Percentiles rank a stretch among this genome's conserved stretches.
These are phyloP conservation scores for Pycnonotus jocosus DNA, from an alignment of 2,113 vertebrate species.

Conservation along the genomic window DNA sequence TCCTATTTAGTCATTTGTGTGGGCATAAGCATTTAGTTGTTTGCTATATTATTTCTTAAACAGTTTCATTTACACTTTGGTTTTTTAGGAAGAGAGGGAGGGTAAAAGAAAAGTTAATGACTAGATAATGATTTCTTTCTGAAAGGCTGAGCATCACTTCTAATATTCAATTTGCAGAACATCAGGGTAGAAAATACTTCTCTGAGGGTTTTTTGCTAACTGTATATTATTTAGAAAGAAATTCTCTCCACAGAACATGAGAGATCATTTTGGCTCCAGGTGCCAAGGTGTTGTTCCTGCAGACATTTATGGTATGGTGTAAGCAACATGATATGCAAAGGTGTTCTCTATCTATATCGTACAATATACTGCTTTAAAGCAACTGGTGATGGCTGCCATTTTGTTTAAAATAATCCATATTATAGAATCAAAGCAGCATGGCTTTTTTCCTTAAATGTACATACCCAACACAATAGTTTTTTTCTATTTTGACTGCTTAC, in stretches of 20 bases:
- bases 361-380: not conserved
- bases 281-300: not conserved
- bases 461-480: not conserved
- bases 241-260: not conserved
- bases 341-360: not conserved
- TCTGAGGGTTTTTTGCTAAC: not conserved
- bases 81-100: constrained; percentile 22
- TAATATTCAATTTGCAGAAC: constrained; percentile 37
- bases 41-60: not conserved
- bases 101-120: constrained; percentile 51
- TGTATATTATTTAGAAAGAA: not conserved
- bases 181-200: not conserved
- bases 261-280: constrained; percentile 14
- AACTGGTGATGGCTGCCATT: not conserved
- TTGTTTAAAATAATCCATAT: not conserved
- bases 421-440: not conserved
- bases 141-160: constrained; percentile 25
- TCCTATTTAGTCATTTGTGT: constrained; percentile 42
- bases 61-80: constrained; percentile 21
- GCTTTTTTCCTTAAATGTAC: not conserved
- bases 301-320: not conserved
- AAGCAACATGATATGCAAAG: not conserved
- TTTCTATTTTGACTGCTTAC: not conserved
- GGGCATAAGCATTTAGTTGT: constrained; percentile 12
- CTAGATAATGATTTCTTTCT: constrained; percentile 50